Evolutionary conservation across 2,888 invertebrate species (phyloP).

Genomic region (Melanostoma scalare): DNA sequence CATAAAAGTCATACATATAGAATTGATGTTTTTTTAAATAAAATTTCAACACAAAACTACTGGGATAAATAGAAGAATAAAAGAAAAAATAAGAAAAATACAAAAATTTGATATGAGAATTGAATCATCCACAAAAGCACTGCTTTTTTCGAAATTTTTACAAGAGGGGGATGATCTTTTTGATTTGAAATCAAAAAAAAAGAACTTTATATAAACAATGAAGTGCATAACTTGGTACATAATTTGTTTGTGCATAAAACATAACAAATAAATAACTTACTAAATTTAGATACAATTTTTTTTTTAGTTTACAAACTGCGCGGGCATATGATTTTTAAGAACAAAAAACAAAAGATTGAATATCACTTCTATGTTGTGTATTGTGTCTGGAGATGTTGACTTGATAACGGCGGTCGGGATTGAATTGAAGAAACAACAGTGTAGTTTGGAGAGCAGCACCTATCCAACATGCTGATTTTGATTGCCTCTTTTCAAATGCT

Average conservation of each 20-base stretch:
- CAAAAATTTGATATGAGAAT: slow-evolving; percentile 50
- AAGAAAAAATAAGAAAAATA: slow-evolving; percentile 71
- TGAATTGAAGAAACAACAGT: too few relatives aligned
- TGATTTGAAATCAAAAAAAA: slow-evolving; percentile 24
- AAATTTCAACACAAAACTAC: slow-evolving; percentile 62
- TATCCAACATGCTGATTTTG: slow-evolving; percentile 64
- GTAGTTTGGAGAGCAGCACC: slow-evolving; percentile 1
- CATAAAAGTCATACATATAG: slow-evolving; percentile 35
- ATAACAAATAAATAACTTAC: slow-evolving; percentile 48
- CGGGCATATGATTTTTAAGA: neutral
- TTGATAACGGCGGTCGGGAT: too few relatives aligned
- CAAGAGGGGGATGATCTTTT: slow-evolving; percentile 25
- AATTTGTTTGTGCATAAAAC: slow-evolving; percentile 27
- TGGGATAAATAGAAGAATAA: slow-evolving; percentile 14
- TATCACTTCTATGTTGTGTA: too few relatives aligned
- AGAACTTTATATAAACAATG: slow-evolving; percentile 55
- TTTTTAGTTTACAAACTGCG: neutral
- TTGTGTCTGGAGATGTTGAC: too few relatives aligned
- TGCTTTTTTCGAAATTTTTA: slow-evolving; percentile 46
- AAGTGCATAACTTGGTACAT: slow-evolving; percentile 51
- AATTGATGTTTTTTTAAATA: slow-evolving; percentile 52
- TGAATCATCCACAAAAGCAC: slow-evolving; percentile 50
- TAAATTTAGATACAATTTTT: slow-evolving; percentile 25
- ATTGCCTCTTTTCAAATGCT: slow-evolving; percentile 17
- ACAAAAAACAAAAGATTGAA: too few relatives aligned